These are phyloP conservation scores for Popillia japonica DNA, from an alignment of 1,140 invertebrate species.

Conservation along the genomic window DNA sequence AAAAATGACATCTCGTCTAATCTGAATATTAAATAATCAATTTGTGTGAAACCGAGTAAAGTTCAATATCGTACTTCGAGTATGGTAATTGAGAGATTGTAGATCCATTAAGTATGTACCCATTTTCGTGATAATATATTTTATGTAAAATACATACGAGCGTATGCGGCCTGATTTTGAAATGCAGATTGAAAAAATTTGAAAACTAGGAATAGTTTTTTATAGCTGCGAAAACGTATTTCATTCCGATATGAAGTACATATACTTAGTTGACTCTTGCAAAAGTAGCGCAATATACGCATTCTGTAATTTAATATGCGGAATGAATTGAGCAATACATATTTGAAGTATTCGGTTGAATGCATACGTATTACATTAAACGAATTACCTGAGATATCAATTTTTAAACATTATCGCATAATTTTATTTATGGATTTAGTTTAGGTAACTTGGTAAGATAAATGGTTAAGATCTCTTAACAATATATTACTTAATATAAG, in stretches of 20 bases:
- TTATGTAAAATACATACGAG: neutral
- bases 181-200: neutral
- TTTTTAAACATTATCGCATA: neutral
- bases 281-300: neutral
- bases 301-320: constrained; percentile 26
- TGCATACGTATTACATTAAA: constrained; percentile 1
- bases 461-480: too few relatives aligned
- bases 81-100: constrained; percentile 3
- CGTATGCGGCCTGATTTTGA: constrained; percentile 8
- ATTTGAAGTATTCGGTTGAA: constrained; percentile 4
- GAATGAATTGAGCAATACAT: neutral
- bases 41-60: neutral
- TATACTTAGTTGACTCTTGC: neutral
- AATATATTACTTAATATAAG: too few relatives aligned
- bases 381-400: neutral
- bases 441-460: too few relatives aligned
- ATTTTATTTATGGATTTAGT: neutral
- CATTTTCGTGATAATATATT: neutral
- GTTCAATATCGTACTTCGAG: constrained; percentile 4
- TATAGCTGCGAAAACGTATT: neutral
- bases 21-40: neutral
- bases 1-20: neutral
- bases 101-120: neutral
- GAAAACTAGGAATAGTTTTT: neutral
- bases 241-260: neutral